Evolutionary conservation across 2,113 vertebrate genomes (phyloP), one percentile per base, ranked within the genome.

Genomic region (Sisor rabdophorus): DNA sequence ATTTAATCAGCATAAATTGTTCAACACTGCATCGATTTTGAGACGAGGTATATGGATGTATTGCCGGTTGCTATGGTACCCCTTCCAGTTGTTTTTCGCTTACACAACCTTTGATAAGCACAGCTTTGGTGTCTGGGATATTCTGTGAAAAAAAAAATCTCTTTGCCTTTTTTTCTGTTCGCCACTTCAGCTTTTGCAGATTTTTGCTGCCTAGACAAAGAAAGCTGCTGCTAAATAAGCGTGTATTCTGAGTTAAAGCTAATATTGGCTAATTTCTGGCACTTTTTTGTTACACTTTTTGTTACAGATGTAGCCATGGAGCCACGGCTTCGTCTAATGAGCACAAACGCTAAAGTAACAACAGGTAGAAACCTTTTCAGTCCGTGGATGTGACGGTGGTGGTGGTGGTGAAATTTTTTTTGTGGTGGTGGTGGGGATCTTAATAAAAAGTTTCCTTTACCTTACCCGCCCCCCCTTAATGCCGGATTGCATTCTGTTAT

Each of bases 251-350:
- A 17, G 8, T 67, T 19, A 4, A 7, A 30, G 28, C 26, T n/a
- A n/a, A n/a, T n/a, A n/a, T n/a, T 61, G 2, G 71, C 81, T 87
- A 30, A 79, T 89, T 73, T 86, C 81, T 87, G 47, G 22, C 75
- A 73, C n/a, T n/a, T n/a, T n/a, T n/a, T n/a, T n/a, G n/a, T n/a
- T n/a, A n/a, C n/a, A n/a, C 67, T 69, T 58, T 88, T 89, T 89
- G 87, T 86, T 88, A 81, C 89, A 91, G 90, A 88, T 52, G 80
- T 26, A 73, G 63, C 77, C 80, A 82, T 84, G 85, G 86, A 84
- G 69, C 72, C 80, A 44, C 54, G 85, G 44, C 36, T 86, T 79
- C 60, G 76, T 67, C 0, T 78, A 76, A 60, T 19, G 56, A 54
- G 68, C 48, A 68, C 75, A 36, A 71, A 53, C 54, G 26, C 64